Evolutionary conservation across 2,888 invertebrate species (phyloP), one percentile per base, ranked within the genome.

Genomic region (Xestia sexstrigata): DNA sequence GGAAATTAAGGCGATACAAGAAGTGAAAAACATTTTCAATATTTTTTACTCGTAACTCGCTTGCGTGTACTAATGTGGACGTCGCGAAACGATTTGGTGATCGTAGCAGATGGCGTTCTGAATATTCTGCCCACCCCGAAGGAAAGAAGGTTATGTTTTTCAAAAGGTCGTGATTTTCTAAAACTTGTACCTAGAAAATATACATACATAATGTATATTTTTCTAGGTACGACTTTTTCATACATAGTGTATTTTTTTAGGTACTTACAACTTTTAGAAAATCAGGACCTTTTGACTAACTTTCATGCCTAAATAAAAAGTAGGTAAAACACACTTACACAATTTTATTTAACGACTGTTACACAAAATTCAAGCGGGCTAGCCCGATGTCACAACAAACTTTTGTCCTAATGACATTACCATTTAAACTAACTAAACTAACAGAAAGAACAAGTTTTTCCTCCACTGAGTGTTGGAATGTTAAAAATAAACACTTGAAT

Each of bases 371-470:
- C 8, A 55, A 71, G 26, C 23, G 20, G n/a, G 26, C 26, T 52
- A 68, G 23, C 9, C n/a, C 15, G 55, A 58, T 65, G 39, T 58
- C 15, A 58, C 4, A 60, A 67, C 52, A 9, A 83, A 73, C 39
- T 70, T 66, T 55, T 23, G 35, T 23, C 30, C n/a, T 68, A 74
- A 74, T 79, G 30, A 58, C 66, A 47, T 58, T 67, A 74, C 62
- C 58, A 68, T 79, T 74, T 66, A n/a, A 62, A 67, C 70, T 42
- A 70, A 72, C 20, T 62, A 26, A 55, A 67, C 66, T 45, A 73
- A 72, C 13, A 70, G 67, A 70, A 63, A 35, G 15, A 62, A 62
- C 60, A 55, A 62, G 69, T 42, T 82, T 62, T 62, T 67, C 23
- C 5, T 30, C 8, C n/a, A 20, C 5, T 62, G 9, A 9, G 62